Base-by-base conservation (phyloP, 1,140 invertebrate species). In the Rhagoletis pomonella region DNA sequence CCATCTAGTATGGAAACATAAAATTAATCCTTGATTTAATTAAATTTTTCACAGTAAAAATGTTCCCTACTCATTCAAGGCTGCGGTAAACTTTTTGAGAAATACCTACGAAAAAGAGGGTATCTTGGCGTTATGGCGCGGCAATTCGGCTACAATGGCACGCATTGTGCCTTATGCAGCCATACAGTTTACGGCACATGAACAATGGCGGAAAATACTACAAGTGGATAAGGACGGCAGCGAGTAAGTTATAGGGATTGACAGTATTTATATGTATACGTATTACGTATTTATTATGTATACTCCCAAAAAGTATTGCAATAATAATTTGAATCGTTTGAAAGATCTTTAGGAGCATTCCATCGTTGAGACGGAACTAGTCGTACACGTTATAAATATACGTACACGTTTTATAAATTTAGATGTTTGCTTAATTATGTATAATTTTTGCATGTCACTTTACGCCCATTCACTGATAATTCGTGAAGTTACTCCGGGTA, bases 101-200 rank as follows among this genome's bases (percentile, higher is more conserved):
- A 92, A 95, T 58, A 96, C 96, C 39, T 96, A 96, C 87, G 94
- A 94, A 89, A 95, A 94, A 29, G 97, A 98, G 90, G 97, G 99
- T 3, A 93, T 98, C 39, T 89, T 96, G 7, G 96, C 96, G 87
- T 93, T 99, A 88, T 99, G 98, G 98, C 94, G 99, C 65, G 99
- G 99, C 12, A 99, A 99, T 94, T 98, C 97, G 88, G 99, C 99
- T 1, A 99, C 98, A 0, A 98, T 99, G 98, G 97, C 97, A 0
- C 94, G 99, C 73, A 99, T 99, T 89, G 94, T 99, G 62, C 99
- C 99, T 2, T 99, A 99, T 93, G 98, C 99, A 77, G 97, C 99
- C 14, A 97, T 99, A 87, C 99, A 99, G 93, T 99, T 99, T 93
- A 96, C 98, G 0, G 96, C 98, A 42, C 98, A 99, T 93, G 99